These are phyloP conservation scores for Agriopis marginaria DNA, from an alignment of 2,888 invertebrate genomes.

Conservation along the genomic window DNA sequence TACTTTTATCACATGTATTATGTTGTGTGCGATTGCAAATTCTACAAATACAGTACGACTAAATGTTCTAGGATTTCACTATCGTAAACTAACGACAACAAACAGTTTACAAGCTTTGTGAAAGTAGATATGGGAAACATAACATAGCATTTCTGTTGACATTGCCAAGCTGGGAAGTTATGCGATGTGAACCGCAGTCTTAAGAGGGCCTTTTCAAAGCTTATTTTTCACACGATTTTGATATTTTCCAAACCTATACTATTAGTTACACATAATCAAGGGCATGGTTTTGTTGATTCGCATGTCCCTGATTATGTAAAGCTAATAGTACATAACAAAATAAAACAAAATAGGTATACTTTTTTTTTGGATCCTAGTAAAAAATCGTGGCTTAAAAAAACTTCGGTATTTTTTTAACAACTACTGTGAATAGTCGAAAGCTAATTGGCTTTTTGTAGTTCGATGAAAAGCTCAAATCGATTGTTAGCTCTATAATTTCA, in stretches of 20 bases:
- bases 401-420: not conserved
- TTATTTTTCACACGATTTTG: no score
- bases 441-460: no score
- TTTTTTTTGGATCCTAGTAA: no score
- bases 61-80: not conserved
- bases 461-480: not conserved
- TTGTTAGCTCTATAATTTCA: not conserved
- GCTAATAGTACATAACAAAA: no score
- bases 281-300: no score
- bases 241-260: no score
- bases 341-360: no score
- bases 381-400: no score
- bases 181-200: not conserved
- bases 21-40: not conserved
- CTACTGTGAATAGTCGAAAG: no score
- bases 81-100: not conserved
- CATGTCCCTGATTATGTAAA: no score
- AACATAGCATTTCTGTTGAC: conserved; percentile 7
- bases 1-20: not conserved
- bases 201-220: no score
- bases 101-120: not conserved
- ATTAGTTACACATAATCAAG: no score
- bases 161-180: conserved; percentile 5
- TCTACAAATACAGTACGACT: not conserved
- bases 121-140: conserved; percentile 11